Conservation (phyloP, 2,888 invertebrate species). For the Autographa pulchrina region DNA sequence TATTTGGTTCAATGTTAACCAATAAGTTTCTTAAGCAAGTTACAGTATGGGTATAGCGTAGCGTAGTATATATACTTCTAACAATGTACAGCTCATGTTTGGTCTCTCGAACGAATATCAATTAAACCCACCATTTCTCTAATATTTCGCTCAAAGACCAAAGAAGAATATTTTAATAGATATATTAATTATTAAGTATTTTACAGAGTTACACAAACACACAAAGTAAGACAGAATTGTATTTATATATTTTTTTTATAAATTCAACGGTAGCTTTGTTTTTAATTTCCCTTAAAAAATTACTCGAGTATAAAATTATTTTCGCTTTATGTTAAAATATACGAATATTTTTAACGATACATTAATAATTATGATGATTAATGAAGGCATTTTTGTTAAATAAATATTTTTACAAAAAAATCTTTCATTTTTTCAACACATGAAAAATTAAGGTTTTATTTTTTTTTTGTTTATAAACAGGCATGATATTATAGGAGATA, state of each 20-base stretch:
- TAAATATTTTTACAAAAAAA: slow-evolving; percentile 25
- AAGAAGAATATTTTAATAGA: slow-evolving; percentile 60
- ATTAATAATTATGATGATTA: slow-evolving; percentile 54
- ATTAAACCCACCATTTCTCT: slow-evolving; percentile 16
- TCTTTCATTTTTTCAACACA: slow-evolving; percentile 15
- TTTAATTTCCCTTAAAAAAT: slow-evolving; percentile 57
- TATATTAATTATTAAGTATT: slow-evolving; percentile 65
- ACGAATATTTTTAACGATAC: slow-evolving; percentile 56
- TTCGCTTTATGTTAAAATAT: slow-evolving; percentile 63
- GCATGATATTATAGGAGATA: not conserved
- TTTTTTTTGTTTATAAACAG: slow-evolving; percentile 29
- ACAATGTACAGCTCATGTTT: slow-evolving; percentile 60
- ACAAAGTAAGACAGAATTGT: slow-evolving; percentile 58
- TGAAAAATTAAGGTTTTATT: slow-evolving; percentile 27
- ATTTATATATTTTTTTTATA: slow-evolving; percentile 56
- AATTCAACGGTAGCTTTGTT: slow-evolving; percentile 47
- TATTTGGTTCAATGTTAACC: slow-evolving; percentile 86
- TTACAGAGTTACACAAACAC: slow-evolving; percentile 77
- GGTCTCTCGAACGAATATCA: slow-evolving; percentile 46
- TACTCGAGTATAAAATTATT: slow-evolving; percentile 81
- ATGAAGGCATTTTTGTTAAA: slow-evolving; percentile 65
- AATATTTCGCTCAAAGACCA: slow-evolving; percentile 57
- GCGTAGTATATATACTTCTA: slow-evolving; percentile 70
- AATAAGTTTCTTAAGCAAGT: slow-evolving; percentile 85
- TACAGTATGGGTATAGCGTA: slow-evolving; percentile 81